Base-by-base conservation (phyloP, 1,140 invertebrate genomes). In the Aphelinus certus region DNA sequence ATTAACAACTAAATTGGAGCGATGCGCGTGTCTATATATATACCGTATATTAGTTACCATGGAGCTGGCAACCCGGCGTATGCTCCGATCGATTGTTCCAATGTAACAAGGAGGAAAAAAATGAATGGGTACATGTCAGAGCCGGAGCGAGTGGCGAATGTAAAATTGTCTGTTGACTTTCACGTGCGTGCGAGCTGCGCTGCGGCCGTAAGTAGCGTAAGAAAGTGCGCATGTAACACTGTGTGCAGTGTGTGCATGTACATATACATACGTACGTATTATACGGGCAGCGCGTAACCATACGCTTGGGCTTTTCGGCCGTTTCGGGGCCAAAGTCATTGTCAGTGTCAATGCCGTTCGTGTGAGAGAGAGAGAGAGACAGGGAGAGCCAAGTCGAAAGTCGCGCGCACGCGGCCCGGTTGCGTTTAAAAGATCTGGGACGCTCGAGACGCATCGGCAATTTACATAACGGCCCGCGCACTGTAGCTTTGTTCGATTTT, bases 171-270 rank as follows among this genome's bases (percentile, higher is more conserved):
- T 26, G 26, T 26, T 26, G 26, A 26, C 26, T 26, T 26, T 26
- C 26, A 26, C 26, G 26, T 26, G 26, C 26, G 26, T 26, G 26
- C 26, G 26, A 26, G 26, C 26, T 26, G 26, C 26, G 26, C 26
- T 26, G 26, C 26, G 26, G 26, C 26, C 26, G 26, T 26, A 26
- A 26, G 26, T 26, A 7, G 1, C 67, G 53, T 78, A 84, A 81
- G 83, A 83, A 85, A 85, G 84, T 85, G 81, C 77, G 82, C 78
- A 85, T 84, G 83, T 84, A 85, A 85, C 83, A 80, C 82, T 84
- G 26, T 26, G 26, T 26, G 26, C 26, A 26, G 26, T 26, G 26
- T 26, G 26, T 26, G 26, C 26, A 26, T 26, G 26, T 26, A 26
- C 26, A 26, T 26, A 26, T 26, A 26, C 26, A 26, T 26, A 26